Evolutionary conservation across 2,797 vertebrate genomes (phyloP).

Genomic region (Enteromius unitaeniatus): DNA sequence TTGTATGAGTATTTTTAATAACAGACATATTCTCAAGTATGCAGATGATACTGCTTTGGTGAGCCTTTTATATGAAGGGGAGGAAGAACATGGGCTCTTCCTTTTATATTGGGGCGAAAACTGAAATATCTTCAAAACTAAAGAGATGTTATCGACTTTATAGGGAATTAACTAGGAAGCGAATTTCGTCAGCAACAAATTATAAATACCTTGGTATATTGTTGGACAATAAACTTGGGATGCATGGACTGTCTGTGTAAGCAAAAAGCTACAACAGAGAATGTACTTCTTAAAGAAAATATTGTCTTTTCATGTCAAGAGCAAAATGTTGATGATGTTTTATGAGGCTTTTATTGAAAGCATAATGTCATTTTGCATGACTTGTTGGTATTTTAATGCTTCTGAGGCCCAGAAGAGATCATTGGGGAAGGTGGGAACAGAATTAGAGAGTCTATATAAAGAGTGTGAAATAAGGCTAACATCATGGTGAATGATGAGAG

Average conservation of each 20-base stretch:
- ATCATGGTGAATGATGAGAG: background rate
- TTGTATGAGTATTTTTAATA: background rate
- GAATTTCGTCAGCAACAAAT: too few relatives aligned
- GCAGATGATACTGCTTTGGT: background rate
- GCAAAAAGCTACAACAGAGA: background rate
- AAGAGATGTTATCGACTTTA: too few relatives aligned
- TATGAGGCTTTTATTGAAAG: background rate
- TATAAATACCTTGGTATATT: too few relatives aligned
- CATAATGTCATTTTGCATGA: background rate
- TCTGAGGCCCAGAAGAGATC: background rate
- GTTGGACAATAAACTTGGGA: too few relatives aligned
- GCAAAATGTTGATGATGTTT: background rate
- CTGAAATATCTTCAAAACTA: too few relatives aligned
- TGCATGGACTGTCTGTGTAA: too few relatives aligned
- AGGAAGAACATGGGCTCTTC: background rate
- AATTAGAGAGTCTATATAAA: background rate
- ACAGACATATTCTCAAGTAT: background rate
- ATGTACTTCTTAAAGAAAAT: background rate
- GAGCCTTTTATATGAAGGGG: background rate
- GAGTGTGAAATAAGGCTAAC: background rate
- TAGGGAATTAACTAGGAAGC: too few relatives aligned
- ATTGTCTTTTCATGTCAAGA: background rate
- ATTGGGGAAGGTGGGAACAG: background rate
- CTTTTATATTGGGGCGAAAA: too few relatives aligned
- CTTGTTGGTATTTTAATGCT: too few relatives aligned